Conservation (phyloP, 2,888 invertebrate genomes). For the Andrena dorsata region DNA sequence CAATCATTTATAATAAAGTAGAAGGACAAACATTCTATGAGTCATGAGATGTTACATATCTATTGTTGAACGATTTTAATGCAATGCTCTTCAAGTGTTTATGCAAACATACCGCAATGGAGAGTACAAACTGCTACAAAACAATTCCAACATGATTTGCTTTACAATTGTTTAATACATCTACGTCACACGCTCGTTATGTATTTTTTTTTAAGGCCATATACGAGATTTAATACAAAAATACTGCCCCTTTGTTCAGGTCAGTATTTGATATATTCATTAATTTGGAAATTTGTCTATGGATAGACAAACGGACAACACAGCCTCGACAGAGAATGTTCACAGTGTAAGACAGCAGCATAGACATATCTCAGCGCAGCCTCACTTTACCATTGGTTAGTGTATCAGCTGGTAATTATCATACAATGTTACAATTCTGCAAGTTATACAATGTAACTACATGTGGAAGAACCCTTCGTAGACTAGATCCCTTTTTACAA, state of each 20-base stretch:
- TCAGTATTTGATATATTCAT: slow-evolving; percentile 75
- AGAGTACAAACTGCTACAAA: slow-evolving; percentile 79
- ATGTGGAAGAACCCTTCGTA: slow-evolving; percentile 67
- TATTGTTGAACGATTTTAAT: slow-evolving; percentile 69
- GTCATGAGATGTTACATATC: slow-evolving; percentile 67
- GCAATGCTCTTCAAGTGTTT: slow-evolving; percentile 67
- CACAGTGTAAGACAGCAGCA: slow-evolving; percentile 79
- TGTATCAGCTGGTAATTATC: slow-evolving; percentile 59
- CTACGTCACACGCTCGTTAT: slow-evolving; percentile 69
- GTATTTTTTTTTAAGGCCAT: slow-evolving; percentile 79
- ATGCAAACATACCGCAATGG: slow-evolving; percentile 76
- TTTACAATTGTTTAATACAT: slow-evolving; percentile 66
- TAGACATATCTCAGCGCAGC: slow-evolving; percentile 77
- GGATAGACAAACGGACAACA: slow-evolving; percentile 77
- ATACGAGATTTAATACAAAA: slow-evolving; percentile 77
- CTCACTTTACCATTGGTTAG: slow-evolving; percentile 71
- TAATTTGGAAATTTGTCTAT: slow-evolving; percentile 77
- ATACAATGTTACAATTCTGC: slow-evolving; percentile 57
- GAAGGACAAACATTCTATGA: slow-evolving; percentile 49
- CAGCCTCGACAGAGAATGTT: slow-evolving; percentile 83
- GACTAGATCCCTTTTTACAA: slow-evolving; percentile 33
- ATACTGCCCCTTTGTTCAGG: slow-evolving; percentile 63
- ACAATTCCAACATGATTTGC: slow-evolving; percentile 78
- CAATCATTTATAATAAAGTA: background rate
- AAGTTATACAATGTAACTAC: slow-evolving; percentile 47